Conservation (phyloP, 2,113 vertebrate genomes). For the Guaruba guarouba region DNA sequence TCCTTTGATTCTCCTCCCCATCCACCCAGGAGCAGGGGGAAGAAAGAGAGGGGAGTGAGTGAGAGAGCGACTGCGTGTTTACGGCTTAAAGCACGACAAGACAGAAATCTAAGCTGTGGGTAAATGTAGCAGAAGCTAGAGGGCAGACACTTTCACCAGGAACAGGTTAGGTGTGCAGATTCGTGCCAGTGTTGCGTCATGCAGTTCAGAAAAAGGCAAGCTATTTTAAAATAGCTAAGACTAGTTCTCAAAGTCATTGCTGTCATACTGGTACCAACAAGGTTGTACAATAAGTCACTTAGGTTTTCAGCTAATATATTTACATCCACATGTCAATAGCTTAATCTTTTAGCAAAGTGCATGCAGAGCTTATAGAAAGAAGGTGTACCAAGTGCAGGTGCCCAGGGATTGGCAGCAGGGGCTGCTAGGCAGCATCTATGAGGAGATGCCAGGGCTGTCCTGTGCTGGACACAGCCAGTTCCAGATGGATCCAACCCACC, state of each 20-base stretch:
- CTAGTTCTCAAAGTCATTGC: neutral
- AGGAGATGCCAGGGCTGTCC: neutral
- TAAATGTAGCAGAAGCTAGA: neutral
- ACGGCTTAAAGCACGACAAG: neutral
- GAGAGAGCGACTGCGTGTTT: too few relatives aligned
- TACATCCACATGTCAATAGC: neutral
- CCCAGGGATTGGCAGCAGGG: accelerated
- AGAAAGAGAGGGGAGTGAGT: too few relatives aligned
- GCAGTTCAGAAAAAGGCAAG: neutral
- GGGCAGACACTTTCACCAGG: neutral
- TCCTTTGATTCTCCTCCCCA: too few relatives aligned
- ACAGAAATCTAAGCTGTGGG: neutral
- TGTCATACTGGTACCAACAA: neutral
- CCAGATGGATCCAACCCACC: accelerated
- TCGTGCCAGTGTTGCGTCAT: neutral
- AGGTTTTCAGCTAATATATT: neutral
- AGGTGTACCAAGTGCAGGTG: accelerated
- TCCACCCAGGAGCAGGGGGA: too few relatives aligned
- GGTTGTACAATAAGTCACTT: neutral
- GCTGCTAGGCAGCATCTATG: neutral
- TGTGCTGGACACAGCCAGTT: accelerated
- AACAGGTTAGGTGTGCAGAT: neutral
- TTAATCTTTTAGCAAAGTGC: neutral
- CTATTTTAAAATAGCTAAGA: neutral
- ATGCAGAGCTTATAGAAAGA: neutral